Evolutionary conservation across 2,888 invertebrate species (phyloP).

Genomic region (Tenodera sinensis): DNA sequence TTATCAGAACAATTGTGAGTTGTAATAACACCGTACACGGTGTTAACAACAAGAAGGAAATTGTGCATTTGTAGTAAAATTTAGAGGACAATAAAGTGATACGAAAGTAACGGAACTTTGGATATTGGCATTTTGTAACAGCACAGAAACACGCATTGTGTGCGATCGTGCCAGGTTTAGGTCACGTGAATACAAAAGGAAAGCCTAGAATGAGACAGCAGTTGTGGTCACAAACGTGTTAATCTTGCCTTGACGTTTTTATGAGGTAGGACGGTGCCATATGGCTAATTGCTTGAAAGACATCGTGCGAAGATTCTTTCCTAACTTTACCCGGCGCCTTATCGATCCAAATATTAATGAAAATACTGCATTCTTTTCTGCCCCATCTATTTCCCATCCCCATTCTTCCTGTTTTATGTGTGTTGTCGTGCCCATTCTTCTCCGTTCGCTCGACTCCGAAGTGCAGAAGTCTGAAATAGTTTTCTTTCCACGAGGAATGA

Average conservation of each 20-base stretch:
- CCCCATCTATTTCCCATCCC: not conserved
- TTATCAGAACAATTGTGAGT: too few species aligned
- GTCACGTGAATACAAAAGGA: not conserved
- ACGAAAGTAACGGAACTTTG: too few species aligned
- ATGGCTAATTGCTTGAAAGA: not conserved
- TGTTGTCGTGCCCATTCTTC: not conserved
- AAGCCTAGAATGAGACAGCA: not conserved
- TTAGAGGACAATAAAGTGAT: too few species aligned
- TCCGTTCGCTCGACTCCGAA: not conserved
- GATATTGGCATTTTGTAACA: too few species aligned
- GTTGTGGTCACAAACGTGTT: not conserved
- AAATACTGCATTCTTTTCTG: not conserved
- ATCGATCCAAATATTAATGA: conserved; percentile 1
- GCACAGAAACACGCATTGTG: too few species aligned
- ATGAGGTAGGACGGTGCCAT: not conserved
- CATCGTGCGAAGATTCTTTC: not conserved
- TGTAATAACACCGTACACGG: too few species aligned
- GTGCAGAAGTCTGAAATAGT: conserved; percentile 13
- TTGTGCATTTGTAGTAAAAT: too few species aligned
- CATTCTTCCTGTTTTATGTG: not conserved
- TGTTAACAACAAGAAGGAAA: too few species aligned
- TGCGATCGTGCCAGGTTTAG: too few species aligned
- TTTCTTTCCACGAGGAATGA: not conserved
- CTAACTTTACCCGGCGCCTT: not conserved
- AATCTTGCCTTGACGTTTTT: not conserved